Base-by-base conservation (phyloP, 1,140 invertebrate species). In the Drosophila pachea region DNA sequence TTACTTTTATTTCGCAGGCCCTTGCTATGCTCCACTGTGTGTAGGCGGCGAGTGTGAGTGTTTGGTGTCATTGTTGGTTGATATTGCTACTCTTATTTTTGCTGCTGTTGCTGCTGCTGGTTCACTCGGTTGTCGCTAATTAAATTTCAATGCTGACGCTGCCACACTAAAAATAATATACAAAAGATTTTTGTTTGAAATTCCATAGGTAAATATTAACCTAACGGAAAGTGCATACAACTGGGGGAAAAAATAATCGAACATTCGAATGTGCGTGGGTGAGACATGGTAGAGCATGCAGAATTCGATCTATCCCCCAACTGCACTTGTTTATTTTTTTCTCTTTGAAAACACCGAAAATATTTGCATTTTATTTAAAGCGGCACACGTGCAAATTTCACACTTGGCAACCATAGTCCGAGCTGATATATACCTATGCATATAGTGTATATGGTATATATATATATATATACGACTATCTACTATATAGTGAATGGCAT, bases 131-230 rank as follows among this genome's bases (percentile, higher is more conserved):
- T 74, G 81, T 81, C 74, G 76, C 74, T 86, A 86, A 86, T 86
- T 86, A 77, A 86, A 86, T 81, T 86, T 86, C 74, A 67, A 66
- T 64, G 81, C 76, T 86, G 81, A 86, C 74, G 76, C 76, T 81
- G 48, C 38, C 49, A 45, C 50, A 78, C 81, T 86, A 86, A 86
- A 84, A 86, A 86, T 86, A 86, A 86, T 47, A 84, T 69, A 73
- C 61, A 78, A 71, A 59, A 74, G 47, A 70, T 69, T 76, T 22
- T 47, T 72, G 63, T 62, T 66, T 72, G 42, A 67, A 61, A 68
- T 67, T 61, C 64, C 12, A 31, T 33, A 58, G 36, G 32, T 50
- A 60, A 71, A 71, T 43, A 60, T 71, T 67, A 55, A 67, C 35
- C 35, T n/a, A 48, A 36, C 56, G 38, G 52, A 64, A 67, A 60